Conservation (phyloP, 2,888 invertebrate species). For the Argyresthia albistria region DNA sequence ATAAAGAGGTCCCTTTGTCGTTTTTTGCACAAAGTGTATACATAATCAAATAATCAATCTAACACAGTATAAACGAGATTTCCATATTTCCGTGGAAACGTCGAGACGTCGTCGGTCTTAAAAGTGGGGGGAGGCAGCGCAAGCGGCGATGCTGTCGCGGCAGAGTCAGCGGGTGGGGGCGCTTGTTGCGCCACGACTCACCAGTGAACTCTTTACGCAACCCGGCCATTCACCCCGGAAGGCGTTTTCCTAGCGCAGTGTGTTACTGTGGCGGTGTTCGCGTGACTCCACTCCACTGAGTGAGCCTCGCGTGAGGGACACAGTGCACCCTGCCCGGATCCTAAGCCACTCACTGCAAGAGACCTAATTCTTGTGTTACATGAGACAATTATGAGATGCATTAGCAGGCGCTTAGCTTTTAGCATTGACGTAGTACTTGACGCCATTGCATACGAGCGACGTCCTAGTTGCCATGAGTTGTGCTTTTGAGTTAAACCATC, state of each 20-base stretch:
- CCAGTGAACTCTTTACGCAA: constrained; percentile 54
- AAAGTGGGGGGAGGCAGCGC: constrained; percentile 13
- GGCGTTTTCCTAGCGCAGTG: constrained; percentile 66
- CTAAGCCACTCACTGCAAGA: constrained; percentile 24
- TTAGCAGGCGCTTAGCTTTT: constrained; percentile 2
- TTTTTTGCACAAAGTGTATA: too few relatives aligned
- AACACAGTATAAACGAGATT: not conserved
- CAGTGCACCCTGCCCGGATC: constrained; percentile 41
- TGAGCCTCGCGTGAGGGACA: constrained; percentile 42
- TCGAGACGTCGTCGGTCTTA: constrained; percentile 11
- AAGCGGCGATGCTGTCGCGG: constrained; percentile 14
- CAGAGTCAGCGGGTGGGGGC: constrained; percentile 26
- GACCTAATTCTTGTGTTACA: constrained; percentile 46
- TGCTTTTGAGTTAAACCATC: too few relatives aligned
- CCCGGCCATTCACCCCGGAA: constrained; percentile 69
- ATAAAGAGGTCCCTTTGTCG: too few relatives aligned
- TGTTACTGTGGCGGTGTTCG: constrained; percentile 57
- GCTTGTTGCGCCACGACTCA: constrained; percentile 45
- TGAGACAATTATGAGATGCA: constrained; percentile 17
- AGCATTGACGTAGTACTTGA: not conserved
- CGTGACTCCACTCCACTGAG: constrained; percentile 33
- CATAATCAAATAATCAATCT: not conserved
- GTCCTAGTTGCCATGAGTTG: not conserved
- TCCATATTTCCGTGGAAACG: not conserved
- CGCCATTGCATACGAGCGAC: not conserved